Base-by-base conservation (phyloP, 2,888 invertebrate species). In the Meghimatium bilineatum region DNA sequence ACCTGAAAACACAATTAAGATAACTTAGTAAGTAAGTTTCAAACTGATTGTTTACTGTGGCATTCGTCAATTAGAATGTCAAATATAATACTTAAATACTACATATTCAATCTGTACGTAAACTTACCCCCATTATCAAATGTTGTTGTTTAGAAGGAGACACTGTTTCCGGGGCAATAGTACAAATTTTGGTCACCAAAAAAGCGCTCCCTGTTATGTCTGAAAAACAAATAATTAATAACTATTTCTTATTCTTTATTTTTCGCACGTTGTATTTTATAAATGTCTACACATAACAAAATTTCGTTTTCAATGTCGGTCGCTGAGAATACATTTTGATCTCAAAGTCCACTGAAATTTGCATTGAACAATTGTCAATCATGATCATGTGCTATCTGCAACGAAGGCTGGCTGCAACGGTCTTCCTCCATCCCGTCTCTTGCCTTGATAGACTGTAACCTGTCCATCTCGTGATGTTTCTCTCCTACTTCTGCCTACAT, bases 71-170 rank as follows among this genome's bases (percentile, higher is more conserved):
- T 49, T 29, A 29, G 29, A 38, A 44, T 44, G 29, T 14, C 3
- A 72, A 49, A 72, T 14, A 38, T 10, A 26, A 1, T 12, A 44
- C 26, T 23, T 0, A 14, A 29, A 14, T 49, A 8, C 3, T 26
- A 10, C 5, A 29, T 66, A 10, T 71, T n/a, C n/a, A n/a, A n/a
- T n/a, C n/a, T n/a, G n/a, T n/a, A n/a, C 6, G 12, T n/a, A 26
- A 72, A 49, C 76, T 67, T 82, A 82, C 82, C 82, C 82, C 82
- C 82, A 82, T 82, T 67, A 52, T 82, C 76, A 82, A 56, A 76
- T 52, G 49, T 10, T 82, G 76, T 76, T 82, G 76, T 76, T 67
- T 67, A 76, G 66, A 76, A 29, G 67, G 66, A 14, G 26, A 32
- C 44, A 63, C 49, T 66, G 36, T 56, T 76, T 76, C 82, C 76